These are phyloP conservation scores for Dryomyza anilis DNA, from an alignment of 2,888 invertebrate species.

Conservation along the genomic window DNA sequence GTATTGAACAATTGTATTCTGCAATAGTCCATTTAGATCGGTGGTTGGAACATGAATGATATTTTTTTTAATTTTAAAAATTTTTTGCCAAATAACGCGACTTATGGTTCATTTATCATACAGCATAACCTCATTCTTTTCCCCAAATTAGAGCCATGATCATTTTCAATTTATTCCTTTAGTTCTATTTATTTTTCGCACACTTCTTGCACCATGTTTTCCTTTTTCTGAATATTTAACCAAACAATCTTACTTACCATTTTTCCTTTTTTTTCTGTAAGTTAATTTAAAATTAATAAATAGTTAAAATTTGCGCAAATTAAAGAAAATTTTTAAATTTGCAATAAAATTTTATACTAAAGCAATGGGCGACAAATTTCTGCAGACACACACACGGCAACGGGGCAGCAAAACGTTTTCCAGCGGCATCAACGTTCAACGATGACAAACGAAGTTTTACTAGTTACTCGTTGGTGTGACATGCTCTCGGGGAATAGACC, in stretches of 20 bases:
- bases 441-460: neutral
- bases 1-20: no score
- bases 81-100: no score
- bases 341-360: neutral
- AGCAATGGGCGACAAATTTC: neutral
- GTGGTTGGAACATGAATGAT: no score
- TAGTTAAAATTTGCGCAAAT: no score
- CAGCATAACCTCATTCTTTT: neutral
- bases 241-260: conserved; percentile 63
- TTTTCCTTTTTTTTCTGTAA: neutral
- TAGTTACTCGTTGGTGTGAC: neutral
- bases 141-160: no score
- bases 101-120: no score
- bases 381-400: neutral
- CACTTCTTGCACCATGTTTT: no score
- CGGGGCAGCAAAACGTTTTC: neutral
- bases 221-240: no score
- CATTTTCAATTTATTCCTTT: no score
- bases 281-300: neutral
- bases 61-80: no score
- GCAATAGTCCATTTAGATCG: no score
- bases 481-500: conserved; percentile 3
- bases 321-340: no score
- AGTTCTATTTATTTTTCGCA: neutral
- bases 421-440: neutral